Percentiles rank a stretch among this genome's conserved stretches.
phyloP scores from a whole-genome alignment of 2,113 vertebrate species.

The Alexandromys fortis region DNA sequence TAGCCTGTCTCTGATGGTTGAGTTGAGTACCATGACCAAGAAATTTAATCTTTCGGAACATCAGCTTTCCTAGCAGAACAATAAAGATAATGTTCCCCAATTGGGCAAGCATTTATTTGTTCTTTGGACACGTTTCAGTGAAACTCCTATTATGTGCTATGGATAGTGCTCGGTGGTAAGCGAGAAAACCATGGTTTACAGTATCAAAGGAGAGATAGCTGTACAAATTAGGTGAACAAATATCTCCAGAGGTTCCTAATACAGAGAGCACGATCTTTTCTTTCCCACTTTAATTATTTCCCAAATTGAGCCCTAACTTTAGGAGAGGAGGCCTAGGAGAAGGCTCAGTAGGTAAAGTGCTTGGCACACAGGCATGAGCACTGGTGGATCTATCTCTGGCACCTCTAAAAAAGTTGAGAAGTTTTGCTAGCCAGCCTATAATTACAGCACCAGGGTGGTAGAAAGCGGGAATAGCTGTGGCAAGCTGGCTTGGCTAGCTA shows the following conservation, averaged over 20 bases:
- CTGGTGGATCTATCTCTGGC: background rate
- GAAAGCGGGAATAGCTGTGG: too few relatives aligned
- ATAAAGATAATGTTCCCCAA: background rate
- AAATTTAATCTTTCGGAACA: slow-evolving; percentile 12
- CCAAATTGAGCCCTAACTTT: background rate
- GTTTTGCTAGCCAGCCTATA: background rate
- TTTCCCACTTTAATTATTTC: background rate
- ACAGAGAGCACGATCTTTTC: background rate
- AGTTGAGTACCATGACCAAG: background rate
- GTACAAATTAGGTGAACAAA: background rate
- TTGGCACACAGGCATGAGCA: background rate
- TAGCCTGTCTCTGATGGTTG: background rate
- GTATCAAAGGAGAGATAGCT: background rate
- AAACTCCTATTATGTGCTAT: background rate
- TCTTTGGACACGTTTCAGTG: background rate
- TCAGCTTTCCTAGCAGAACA: background rate
- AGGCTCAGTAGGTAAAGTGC: background rate
- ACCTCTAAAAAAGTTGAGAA: background rate
- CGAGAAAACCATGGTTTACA: background rate
- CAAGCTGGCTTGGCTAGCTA: background rate
- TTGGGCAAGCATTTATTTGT: background rate
- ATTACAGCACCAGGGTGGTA: background rate
- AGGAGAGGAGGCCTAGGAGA: background rate
- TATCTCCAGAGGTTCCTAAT: background rate
- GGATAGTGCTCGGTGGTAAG: background rate